Percentiles rank a stretch among this genome's conserved stretches.
These are phyloP conservation scores for Poeciliopsis retropinna DNA, from an alignment of 2,113 vertebrate species.

Conservation along the genomic window DNA sequence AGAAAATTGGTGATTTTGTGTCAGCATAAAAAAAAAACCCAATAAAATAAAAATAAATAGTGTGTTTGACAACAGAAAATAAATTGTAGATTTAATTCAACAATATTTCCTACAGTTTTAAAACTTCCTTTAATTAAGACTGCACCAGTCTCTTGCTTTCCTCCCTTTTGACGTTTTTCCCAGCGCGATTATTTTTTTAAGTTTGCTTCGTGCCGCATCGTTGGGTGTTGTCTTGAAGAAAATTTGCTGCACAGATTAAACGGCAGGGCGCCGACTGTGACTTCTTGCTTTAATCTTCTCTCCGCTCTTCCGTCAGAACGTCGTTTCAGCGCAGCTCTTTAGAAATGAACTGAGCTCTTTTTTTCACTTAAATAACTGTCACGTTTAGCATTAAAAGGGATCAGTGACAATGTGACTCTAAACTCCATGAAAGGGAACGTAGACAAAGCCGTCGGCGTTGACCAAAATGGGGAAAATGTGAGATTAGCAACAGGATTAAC, in stretches of 20 bases:
- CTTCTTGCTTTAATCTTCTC: slow-evolving; percentile 4
- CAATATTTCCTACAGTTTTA: slow-evolving; percentile 17
- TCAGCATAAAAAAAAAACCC: too few species aligned
- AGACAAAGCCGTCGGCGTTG: slow-evolving; percentile 36
- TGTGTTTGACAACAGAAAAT: neutral
- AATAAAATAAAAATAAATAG: too few species aligned
- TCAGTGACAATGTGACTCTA: slow-evolving; percentile 35
- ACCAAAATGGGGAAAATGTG: slow-evolving; percentile 39
- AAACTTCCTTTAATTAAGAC: slow-evolving; percentile 19
- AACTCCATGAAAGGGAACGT: slow-evolving; percentile 6
- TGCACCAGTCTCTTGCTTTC: neutral
- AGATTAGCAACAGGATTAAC: slow-evolving; percentile 55
- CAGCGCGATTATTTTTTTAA: slow-evolving; percentile 20
- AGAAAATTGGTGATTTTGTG: too few species aligned
- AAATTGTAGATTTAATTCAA: slow-evolving; percentile 23
- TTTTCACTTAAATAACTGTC: slow-evolving; percentile 17
- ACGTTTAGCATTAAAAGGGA: slow-evolving; percentile 20
- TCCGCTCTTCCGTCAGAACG: slow-evolving; percentile 17
- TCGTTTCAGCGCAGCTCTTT: neutral
- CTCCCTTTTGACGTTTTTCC: slow-evolving; percentile 11
- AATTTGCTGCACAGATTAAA: neutral
- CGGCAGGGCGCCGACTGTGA: slow-evolving; percentile 17
- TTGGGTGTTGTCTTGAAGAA: neutral
- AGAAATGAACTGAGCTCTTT: slow-evolving; percentile 15
- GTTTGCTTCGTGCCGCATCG: slow-evolving; percentile 15